Percentiles rank a stretch among this genome's conserved stretches.
These are phyloP conservation scores for Sciaenops ocellatus DNA, from an alignment of 2,797 vertebrate species.

Conservation along the genomic window DNA sequence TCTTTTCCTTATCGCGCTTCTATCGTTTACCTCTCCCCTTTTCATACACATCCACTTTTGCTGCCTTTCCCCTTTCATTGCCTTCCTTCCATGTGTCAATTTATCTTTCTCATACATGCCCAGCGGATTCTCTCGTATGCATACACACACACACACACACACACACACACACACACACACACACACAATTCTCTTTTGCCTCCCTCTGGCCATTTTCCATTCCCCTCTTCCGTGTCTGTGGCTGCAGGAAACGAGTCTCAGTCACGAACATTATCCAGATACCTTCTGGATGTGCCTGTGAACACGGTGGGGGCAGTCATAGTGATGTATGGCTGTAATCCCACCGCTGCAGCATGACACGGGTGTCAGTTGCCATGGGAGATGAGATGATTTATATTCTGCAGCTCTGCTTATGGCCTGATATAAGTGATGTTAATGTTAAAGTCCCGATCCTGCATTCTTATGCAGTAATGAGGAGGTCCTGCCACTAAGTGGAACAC, in stretches of 20 bases:
- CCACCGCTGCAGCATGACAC: slow-evolving; percentile 56
- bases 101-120: slow-evolving; percentile 27
- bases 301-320: slow-evolving; percentile 68
- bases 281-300: slow-evolving; percentile 71
- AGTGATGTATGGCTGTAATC: slow-evolving; percentile 80
- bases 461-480: neutral
- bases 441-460: slow-evolving; percentile 42
- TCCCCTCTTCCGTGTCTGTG: slow-evolving; percentile 20
- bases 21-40: slow-evolving; percentile 14
- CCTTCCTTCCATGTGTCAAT: slow-evolving; percentile 36
- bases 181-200: neutral
- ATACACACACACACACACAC: neutral
- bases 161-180: neutral
- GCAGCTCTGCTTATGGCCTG: slow-evolving; percentile 53
- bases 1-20: slow-evolving; percentile 2
- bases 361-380: slow-evolving; percentile 81
- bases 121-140: neutral
- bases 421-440: slow-evolving; percentile 66
- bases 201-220: neutral
- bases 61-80: slow-evolving; percentile 6
- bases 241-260: slow-evolving; percentile 38
- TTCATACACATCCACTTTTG: slow-evolving; percentile 23
- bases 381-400: slow-evolving; percentile 81
- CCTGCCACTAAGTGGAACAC: slow-evolving; percentile 18
- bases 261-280: slow-evolving; percentile 43